A percentile compares a stretch with the other conserved stretches of the same genome.
These are phyloP conservation scores for Fopius arisanus DNA, from an alignment of 1,140 invertebrate genomes.

Conservation along the genomic window DNA sequence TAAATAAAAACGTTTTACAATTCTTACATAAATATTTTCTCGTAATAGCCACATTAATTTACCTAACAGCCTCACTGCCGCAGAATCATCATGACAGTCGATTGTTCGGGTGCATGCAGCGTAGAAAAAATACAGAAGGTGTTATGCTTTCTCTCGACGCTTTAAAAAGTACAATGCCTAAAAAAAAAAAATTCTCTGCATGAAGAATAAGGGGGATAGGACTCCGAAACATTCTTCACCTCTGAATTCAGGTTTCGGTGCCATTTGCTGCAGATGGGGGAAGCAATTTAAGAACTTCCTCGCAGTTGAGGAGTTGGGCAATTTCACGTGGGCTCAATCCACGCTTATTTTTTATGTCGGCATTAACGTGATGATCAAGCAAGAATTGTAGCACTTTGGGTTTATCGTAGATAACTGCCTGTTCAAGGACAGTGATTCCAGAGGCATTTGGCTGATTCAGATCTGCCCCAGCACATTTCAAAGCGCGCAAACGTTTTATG, in stretches of 20 bases:
- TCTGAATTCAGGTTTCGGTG: neutral
- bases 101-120: constrained; percentile 38
- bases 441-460: constrained; percentile 68
- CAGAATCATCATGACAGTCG: constrained; percentile 26
- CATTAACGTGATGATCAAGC: constrained; percentile 56
- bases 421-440: constrained; percentile 71
- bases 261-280: neutral
- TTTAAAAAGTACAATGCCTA: neutral
- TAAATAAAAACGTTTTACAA: neutral
- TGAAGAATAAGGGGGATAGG: neutral
- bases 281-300: constrained; percentile 43
- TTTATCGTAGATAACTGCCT: constrained; percentile 65
- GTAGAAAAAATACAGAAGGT: constrained; percentile 34
- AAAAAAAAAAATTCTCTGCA: neutral
- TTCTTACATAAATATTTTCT: neutral
- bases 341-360: constrained; percentile 54
- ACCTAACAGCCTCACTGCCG: neutral
- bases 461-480: constrained; percentile 71
- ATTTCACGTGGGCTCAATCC: constrained; percentile 64
- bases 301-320: constrained; percentile 51
- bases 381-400: constrained; percentile 55
- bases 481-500: constrained; percentile 67
- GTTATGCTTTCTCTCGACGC: neutral
- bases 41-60: neutral
- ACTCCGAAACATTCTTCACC: neutral